phyloP scores from a whole-genome alignment of 2,888 invertebrate genomes.

The Cordylochernes scorpioides region DNA sequence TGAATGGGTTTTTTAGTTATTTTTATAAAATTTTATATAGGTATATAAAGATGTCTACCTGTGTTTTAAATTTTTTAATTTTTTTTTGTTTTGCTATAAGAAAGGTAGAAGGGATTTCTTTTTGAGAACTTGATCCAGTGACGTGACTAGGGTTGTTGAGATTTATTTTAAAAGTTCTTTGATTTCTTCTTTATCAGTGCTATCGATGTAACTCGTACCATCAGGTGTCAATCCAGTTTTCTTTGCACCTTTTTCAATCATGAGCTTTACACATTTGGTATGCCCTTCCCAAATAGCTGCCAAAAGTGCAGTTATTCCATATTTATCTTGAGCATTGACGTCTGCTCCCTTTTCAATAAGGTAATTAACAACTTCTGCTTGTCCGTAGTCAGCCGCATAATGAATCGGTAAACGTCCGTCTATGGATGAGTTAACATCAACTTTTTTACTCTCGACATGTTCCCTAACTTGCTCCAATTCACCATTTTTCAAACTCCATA shows the following conservation, averaged over 20 bases:
- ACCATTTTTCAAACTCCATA: constrained; percentile 84
- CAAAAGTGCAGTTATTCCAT: constrained; percentile 72
- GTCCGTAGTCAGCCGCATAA: constrained; percentile 90
- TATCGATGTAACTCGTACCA: constrained; percentile 57
- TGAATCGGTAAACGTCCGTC: constrained; percentile 69
- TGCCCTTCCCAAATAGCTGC: constrained; percentile 95
- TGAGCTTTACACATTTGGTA: constrained; percentile 57
- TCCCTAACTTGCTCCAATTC: constrained; percentile 69
- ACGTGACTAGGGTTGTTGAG: too few relatives aligned
- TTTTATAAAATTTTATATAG: too few relatives aligned
- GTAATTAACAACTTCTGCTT: constrained; percentile 59
- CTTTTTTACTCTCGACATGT: constrained; percentile 49
- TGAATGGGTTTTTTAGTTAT: too few relatives aligned
- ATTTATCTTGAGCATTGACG: constrained; percentile 75
- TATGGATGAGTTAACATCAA: constrained; percentile 57
- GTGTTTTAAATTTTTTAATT: too few relatives aligned
- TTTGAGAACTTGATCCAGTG: too few relatives aligned
- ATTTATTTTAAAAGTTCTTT: constrained; percentile 36
- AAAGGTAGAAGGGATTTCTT: too few relatives aligned
- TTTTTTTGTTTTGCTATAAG: too few relatives aligned
- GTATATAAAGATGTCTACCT: too few relatives aligned
- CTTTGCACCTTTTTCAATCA: constrained; percentile 57
- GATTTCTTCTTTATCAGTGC: constrained; percentile 72
- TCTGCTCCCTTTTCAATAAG: constrained; percentile 66
- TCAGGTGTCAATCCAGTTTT: constrained; percentile 60